Conservation (phyloP, 2,113 vertebrate species). For the Alectura lathami region DNA sequence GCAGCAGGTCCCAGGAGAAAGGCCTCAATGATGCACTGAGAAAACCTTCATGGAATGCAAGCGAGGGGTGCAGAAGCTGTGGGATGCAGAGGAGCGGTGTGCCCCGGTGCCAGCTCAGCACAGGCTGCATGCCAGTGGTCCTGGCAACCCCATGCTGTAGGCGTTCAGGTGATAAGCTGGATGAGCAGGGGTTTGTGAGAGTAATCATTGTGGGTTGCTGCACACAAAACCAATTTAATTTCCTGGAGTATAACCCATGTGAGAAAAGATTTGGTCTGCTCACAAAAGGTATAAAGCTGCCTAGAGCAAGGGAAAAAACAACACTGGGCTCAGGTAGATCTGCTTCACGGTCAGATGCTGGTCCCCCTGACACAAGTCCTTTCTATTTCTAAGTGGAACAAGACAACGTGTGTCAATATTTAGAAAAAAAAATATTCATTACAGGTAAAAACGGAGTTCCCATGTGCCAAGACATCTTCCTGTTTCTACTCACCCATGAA, state of each 20-base stretch:
- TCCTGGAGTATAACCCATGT: neutral
- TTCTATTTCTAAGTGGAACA: neutral
- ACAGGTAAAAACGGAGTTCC: neutral
- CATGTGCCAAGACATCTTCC: neutral
- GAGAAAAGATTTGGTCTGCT: neutral
- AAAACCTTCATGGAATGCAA: neutral
- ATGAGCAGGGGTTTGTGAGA: neutral
- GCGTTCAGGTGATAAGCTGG: neutral
- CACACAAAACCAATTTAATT: neutral
- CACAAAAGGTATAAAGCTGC: neutral
- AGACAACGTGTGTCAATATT: neutral
- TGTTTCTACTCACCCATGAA: neutral
- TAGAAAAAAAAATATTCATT: neutral
- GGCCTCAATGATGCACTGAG: neutral
- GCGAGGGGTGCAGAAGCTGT: neutral
- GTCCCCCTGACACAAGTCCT: neutral
- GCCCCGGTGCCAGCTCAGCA: accelerated
- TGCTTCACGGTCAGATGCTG: neutral
- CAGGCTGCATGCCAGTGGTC: neutral
- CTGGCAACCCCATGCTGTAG: neutral
- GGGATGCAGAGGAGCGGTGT: neutral
- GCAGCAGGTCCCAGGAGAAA: neutral
- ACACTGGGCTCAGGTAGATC: neutral
- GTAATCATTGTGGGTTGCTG: neutral
- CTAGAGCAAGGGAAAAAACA: neutral